phyloP scores from a whole-genome alignment of 2,797 vertebrate genomes.

The Microchirus variegatus region DNA sequence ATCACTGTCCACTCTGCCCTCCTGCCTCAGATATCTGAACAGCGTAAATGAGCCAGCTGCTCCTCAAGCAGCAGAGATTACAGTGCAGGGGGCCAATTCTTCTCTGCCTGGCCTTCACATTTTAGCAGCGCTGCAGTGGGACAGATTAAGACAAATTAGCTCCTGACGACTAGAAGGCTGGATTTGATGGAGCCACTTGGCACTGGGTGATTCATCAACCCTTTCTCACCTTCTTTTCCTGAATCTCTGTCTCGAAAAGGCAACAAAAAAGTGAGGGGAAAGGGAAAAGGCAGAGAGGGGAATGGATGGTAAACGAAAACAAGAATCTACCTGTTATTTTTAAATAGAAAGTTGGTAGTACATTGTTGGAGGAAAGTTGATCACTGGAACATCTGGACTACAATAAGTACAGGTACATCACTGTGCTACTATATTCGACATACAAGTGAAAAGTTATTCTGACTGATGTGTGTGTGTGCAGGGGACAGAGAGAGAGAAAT shows the following conservation, averaged over 20 bases:
- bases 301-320: constrained; percentile 14
- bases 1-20: constrained; percentile 16
- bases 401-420: no score
- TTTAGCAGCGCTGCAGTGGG: constrained; percentile 54
- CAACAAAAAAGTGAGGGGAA: constrained; percentile 10
- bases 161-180: constrained; percentile 48
- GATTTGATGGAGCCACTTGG: constrained; percentile 65
- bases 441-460: neutral
- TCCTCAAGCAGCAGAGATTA: constrained; percentile 59
- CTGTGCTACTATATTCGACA: no score
- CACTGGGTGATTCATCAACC: constrained; percentile 45
- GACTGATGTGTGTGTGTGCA: constrained; percentile 29
- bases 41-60: constrained; percentile 47
- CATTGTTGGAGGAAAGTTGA: no score
- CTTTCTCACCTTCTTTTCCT: constrained; percentile 23
- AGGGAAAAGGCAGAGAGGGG: neutral
- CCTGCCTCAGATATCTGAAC: constrained; percentile 12
- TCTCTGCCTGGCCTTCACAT: constrained; percentile 55
- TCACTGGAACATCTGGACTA: no score
- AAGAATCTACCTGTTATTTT: no score
- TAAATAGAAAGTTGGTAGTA: no score
- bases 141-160: constrained; percentile 74
- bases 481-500: neutral
- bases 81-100: constrained; percentile 35
- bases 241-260: constrained; percentile 14